These are phyloP conservation scores for Macrotrachela quadricornifera DNA, from an alignment of 1,140 invertebrate genomes.

Conservation along the genomic window DNA sequence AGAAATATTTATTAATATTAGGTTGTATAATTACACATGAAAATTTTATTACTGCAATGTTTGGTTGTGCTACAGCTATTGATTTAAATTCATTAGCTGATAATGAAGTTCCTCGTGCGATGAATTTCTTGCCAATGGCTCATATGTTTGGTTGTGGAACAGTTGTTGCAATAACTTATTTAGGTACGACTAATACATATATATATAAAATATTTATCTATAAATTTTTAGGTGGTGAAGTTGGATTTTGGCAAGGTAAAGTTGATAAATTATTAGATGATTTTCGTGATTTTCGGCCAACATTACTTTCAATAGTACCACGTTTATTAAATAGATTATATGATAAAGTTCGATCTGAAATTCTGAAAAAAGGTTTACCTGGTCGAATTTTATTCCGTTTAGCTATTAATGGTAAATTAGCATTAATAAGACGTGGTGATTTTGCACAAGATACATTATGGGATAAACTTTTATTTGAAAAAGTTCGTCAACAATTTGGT, in stretches of 20 bases:
- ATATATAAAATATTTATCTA: not conserved
- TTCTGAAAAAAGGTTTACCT: conserved; percentile 36
- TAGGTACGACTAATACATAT: not conserved
- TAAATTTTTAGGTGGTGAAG: conserved; percentile 18
- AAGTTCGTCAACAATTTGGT: conserved; percentile 67
- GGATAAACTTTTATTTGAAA: conserved; percentile 64
- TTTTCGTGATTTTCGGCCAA: conserved; percentile 66
- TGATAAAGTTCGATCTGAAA: conserved; percentile 57
- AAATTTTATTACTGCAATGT: too few relatives aligned
- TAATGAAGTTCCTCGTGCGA: too few relatives aligned
- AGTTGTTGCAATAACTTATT: not conserved
- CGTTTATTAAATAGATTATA: conserved; percentile 39
- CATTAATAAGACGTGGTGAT: not conserved
- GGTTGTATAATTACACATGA: too few relatives aligned
- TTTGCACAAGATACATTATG: not conserved
- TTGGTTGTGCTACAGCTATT: not conserved
- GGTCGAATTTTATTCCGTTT: conserved; percentile 7
- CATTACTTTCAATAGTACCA: conserved; percentile 76
- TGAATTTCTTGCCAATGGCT: conserved; percentile 7
- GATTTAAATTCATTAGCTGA: not conserved
- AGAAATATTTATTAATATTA: too few relatives aligned
- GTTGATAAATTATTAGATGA: conserved; percentile 70
- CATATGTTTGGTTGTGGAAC: conserved; percentile 5
- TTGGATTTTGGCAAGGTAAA: conserved; percentile 81
- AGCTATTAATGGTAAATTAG: not conserved